These are phyloP conservation scores for Solen grandis DNA, from an alignment of 1,140 invertebrate genomes.

Conservation along the genomic window DNA sequence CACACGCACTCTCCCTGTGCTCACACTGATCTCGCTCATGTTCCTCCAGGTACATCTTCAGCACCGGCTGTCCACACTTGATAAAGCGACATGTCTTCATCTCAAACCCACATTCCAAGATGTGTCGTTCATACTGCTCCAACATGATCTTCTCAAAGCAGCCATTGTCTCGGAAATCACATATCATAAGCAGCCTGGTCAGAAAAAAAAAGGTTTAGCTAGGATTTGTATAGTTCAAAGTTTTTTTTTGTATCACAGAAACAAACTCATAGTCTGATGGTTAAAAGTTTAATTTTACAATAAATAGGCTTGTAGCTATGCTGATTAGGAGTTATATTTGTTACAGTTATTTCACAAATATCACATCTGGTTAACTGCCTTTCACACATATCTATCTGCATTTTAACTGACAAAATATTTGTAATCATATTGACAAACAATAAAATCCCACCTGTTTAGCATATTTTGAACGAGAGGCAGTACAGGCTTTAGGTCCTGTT, in stretches of 20 bases:
- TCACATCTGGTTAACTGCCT: no score
- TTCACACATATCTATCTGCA: no score
- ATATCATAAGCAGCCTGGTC: conserved; percentile 48
- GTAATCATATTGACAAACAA: no score
- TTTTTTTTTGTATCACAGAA: no score
- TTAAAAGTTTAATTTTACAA: no score
- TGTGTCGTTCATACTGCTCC: conserved; percentile 50
- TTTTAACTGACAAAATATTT: no score
- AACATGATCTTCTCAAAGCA: conserved; percentile 52
- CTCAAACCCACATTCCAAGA: conserved; percentile 49
- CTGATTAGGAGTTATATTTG: no score
- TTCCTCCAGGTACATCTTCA: conserved; percentile 38
- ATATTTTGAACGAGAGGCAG: conserved; percentile 76
- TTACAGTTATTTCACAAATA: no score
- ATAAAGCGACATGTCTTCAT: conserved; percentile 45
- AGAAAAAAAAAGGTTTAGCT: background rate
- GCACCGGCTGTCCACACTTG: conserved; percentile 47
- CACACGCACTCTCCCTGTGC: conserved; percentile 46
- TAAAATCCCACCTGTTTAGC: conserved; percentile 63
- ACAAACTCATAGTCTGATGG: no score
- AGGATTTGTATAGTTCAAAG: no score
- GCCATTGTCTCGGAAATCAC: conserved; percentile 48
- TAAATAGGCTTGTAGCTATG: no score
- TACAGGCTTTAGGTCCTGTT: conserved; percentile 65
- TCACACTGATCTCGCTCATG: conserved; percentile 48